Percentiles rank a stretch among this genome's conserved stretches.
Evolutionary conservation across 2,797 vertebrate genomes (phyloP).

Genomic region (Smutsia gigantea): DNA sequence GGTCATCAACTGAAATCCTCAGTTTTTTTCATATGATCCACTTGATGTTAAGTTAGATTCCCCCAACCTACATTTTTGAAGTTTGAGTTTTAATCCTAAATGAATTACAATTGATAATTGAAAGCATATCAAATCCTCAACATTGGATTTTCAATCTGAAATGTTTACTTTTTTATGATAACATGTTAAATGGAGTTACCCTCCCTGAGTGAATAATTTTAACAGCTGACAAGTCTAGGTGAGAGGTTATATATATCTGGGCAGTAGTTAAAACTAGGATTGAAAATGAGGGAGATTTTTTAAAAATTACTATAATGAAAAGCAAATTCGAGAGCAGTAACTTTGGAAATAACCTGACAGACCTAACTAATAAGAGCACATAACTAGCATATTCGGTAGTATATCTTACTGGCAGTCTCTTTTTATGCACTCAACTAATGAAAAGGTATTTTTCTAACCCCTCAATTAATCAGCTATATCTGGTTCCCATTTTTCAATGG

Average conservation of each 20-base stretch:
- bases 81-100: constrained; percentile 62
- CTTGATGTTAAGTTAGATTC: background rate
- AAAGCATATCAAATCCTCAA: constrained; percentile 39
- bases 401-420: constrained; percentile 64
- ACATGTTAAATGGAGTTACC: constrained; percentile 62
- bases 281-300: constrained; percentile 50
- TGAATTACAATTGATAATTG: constrained; percentile 52
- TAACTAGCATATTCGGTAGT: constrained; percentile 53
- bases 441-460: constrained; percentile 74
- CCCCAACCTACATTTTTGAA: constrained; percentile 26
- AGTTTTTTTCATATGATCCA: background rate
- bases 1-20: background rate
- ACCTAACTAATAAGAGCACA: constrained; percentile 31
- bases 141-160: constrained; percentile 33
- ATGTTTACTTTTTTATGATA: constrained; percentile 62
- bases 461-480: constrained; percentile 72
- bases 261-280: constrained; percentile 63
- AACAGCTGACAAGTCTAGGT: constrained; percentile 64
- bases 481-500: constrained; percentile 63
- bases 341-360: constrained; percentile 68
- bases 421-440: constrained; percentile 62
- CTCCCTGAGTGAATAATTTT: constrained; percentile 63
- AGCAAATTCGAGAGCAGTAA: constrained; percentile 66
- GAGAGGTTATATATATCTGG: constrained; percentile 58
- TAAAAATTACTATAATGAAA: constrained; percentile 65